Evolutionary conservation across 2,113 vertebrate genomes (phyloP), one percentile per base, ranked within the genome.

Genomic region (Charina bottae): DNA sequence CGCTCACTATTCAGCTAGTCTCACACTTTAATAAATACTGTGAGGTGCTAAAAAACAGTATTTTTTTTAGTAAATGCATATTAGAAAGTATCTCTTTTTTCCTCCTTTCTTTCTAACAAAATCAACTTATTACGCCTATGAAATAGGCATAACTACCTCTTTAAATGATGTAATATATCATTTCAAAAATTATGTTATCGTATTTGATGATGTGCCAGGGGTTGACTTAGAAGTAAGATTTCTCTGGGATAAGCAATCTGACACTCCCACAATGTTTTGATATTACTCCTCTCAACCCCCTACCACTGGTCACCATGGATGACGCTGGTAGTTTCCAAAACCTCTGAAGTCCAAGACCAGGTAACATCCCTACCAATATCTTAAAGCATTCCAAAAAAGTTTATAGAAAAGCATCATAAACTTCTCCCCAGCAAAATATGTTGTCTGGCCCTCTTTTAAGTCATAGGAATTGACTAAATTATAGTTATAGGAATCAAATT

Each of bases 1-100:
- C 94, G 94, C 21, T 84, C 1, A 0, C 97, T 95, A 94, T 96
- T 96, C 93, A 95, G 94, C 93, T 94, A 96, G 91, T 53, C 90
- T 93, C 90, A 93, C 95, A 72, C 93, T 96, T 94, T 95, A 88
- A 94, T 94, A 91, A 88, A 94, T 94, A 91, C 68, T 93, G 92
- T 92, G 90, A 97, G 95, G 94, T 95, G 95, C 94, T 93, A 78
- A 91, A 93, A 94, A 94, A 42, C 42, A 92, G 64, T 11, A 88
- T 85, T 59, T 92, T 96, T 92, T 95, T 93, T 92, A 93, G 95
- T 59, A 96, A 93, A 93, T 83, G 0, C 84, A 26, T 9, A 86
- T 89, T 94, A 49, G 58, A 85, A 85, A 10, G 64, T 58, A 89
- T 72, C 83, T 55, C 54, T 93, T 94, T 55, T 59, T 91, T 64